phyloP scores from a whole-genome alignment of 2,113 vertebrate species.

The Psittacula cyanocephala region DNA sequence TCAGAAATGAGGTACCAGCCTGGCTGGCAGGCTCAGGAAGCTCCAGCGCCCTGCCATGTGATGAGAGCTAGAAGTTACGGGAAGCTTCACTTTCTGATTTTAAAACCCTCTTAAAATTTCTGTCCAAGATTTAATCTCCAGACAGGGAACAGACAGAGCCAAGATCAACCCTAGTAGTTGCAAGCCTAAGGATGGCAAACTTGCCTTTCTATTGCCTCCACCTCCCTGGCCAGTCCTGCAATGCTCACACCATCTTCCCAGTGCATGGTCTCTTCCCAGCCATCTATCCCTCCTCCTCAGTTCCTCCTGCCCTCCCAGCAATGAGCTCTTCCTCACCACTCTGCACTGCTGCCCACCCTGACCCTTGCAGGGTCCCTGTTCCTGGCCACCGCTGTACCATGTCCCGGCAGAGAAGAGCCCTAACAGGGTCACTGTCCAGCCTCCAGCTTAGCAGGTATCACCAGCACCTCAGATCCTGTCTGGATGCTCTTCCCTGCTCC shows the following conservation, averaged over 20 bases:
- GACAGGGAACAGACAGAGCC: not conserved
- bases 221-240: not conserved
- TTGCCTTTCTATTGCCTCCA: not conserved
- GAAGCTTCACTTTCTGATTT: not conserved
- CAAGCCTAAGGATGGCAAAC: not conserved
- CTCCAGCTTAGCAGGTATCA: not conserved
- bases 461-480: not conserved
- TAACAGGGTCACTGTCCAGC: fast-evolving
- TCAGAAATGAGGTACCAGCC: not conserved
- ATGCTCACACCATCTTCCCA: not conserved
- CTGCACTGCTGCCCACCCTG: not conserved
- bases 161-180: not conserved
- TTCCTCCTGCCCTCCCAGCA: not conserved
- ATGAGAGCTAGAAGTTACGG: fast-evolving
- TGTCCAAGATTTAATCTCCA: not conserved
- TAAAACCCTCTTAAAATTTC: not conserved
- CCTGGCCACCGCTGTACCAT: fast-evolving
- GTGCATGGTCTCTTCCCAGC: not conserved
- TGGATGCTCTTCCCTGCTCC: not conserved
- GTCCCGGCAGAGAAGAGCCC: not conserved
- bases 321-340: not conserved
- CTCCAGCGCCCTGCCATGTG: fast-evolving
- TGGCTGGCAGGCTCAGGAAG: not conserved
- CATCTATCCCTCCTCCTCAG: fast-evolving
- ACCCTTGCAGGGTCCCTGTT: not conserved